phyloP scores from a whole-genome alignment of 2,797 vertebrate genomes.

The Hoplostethus mediterraneus region DNA sequence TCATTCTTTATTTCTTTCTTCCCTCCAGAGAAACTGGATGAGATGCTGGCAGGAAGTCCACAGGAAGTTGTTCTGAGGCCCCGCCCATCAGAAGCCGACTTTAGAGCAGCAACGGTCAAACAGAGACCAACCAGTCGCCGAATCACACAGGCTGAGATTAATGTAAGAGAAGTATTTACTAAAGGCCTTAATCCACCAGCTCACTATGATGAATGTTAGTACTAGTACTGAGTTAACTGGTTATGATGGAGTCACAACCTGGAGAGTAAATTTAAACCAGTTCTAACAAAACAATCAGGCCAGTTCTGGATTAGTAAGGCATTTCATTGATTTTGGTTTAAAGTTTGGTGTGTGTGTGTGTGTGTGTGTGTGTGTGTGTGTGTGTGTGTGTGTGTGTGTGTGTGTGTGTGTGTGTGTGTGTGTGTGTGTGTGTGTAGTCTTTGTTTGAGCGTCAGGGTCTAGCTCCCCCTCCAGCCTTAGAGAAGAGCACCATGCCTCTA shows the following conservation, averaged over 20 bases:
- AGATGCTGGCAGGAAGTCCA: conserved; percentile 88
- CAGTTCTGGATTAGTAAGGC: not conserved
- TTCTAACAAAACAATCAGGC: not conserved
- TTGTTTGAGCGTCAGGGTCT: conserved; percentile 96
- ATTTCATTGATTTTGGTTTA: not conserved
- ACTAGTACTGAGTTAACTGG: too few relatives aligned
- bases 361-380: conserved; percentile 15
- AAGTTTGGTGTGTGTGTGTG: not conserved
- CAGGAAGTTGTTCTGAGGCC: conserved; percentile 90
- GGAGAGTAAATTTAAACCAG: too few relatives aligned
- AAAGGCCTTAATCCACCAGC: too few relatives aligned
- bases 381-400: conserved; percentile 32
- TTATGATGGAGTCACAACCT: too few relatives aligned
- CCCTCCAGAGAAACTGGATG: conserved; percentile 93
- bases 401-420: conserved; percentile 15
- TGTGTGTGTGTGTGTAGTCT: conserved; percentile 81
- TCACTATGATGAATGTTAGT: not conserved
- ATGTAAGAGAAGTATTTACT: conserved; percentile 78
- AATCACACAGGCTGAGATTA: conserved; percentile 96
- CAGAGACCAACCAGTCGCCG: conserved; percentile 94
- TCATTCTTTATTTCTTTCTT: not conserved
- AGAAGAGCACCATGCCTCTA: conserved; percentile 92
- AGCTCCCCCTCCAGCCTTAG: conserved; percentile 83
- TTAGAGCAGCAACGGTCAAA: conserved; percentile 95
- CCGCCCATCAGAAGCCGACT: conserved; percentile 89